Evolutionary conservation across 2,888 invertebrate genomes (phyloP).

Genomic region (Drepana falcataria): DNA sequence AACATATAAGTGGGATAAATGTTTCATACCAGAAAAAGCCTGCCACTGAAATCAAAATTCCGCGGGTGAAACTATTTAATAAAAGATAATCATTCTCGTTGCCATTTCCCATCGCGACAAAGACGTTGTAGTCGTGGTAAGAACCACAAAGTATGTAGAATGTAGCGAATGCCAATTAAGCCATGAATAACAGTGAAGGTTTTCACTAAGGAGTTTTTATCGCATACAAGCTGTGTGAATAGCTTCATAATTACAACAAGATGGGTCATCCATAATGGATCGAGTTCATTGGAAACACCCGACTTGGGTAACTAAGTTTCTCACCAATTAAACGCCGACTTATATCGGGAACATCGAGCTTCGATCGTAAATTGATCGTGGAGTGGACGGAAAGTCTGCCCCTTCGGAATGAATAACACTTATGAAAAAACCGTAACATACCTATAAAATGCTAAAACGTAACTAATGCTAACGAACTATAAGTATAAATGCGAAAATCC

Average conservation of each 20-base stretch:
- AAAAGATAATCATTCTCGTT: too few species aligned
- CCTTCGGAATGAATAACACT: not conserved
- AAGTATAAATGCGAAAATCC: too few species aligned
- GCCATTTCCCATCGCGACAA: too few species aligned
- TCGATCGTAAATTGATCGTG: slow-evolving; percentile 1
- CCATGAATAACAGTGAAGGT: not conserved
- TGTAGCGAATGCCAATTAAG: not conserved
- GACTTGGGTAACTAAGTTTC: slow-evolving; percentile 49
- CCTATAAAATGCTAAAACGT: not conserved
- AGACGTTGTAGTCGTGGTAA: too few species aligned
- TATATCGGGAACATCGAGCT: slow-evolving; percentile 24
- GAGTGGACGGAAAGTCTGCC: slow-evolving; percentile 10
- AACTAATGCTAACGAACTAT: not conserved
- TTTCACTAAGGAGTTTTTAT: slow-evolving; percentile 12
- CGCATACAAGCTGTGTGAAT: slow-evolving; percentile 35
- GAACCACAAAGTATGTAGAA: too few species aligned
- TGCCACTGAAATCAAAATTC: too few species aligned
- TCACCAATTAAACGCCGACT: slow-evolving; percentile 55
- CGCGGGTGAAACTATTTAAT: too few species aligned
- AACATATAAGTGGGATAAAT: too few species aligned
- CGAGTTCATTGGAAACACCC: slow-evolving; percentile 29
- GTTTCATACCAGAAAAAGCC: too few species aligned
- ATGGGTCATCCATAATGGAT: slow-evolving; percentile 55
- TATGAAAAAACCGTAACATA: too few species aligned
- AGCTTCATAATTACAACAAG: slow-evolving; percentile 52